phyloP scores from a whole-genome alignment of 2,113 vertebrate species.

The Crotalus horridus region DNA sequence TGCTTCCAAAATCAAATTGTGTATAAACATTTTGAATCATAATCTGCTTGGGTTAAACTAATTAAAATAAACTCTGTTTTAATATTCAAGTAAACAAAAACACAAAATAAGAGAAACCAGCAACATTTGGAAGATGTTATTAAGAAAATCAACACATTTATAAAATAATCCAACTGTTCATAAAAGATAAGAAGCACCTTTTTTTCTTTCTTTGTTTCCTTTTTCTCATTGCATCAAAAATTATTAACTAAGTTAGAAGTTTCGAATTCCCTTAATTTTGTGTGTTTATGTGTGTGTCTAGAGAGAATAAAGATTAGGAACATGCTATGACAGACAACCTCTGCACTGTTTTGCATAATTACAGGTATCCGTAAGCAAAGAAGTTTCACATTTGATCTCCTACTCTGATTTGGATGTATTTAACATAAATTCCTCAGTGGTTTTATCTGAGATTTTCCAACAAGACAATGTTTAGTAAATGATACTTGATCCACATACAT shows the following conservation, averaged over 20 bases:
- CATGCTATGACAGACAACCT: neutral
- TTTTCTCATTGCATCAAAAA: neutral
- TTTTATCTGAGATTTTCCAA: neutral
- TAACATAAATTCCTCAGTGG: neutral
- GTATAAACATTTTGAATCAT: neutral
- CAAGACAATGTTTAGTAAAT: neutral
- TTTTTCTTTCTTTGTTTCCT: neutral
- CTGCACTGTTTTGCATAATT: neutral
- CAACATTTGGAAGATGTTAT: neutral
- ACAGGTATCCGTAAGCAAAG: neutral
- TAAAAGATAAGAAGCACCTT: neutral
- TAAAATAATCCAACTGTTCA: neutral
- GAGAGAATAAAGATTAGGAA: neutral
- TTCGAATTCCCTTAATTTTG: neutral
- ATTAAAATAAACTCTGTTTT: neutral
- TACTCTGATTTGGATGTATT: neutral
- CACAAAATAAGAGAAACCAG: neutral
- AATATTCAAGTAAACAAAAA: neutral
- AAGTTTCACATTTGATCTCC: neutral
- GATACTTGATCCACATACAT: slow-evolving; percentile 15
- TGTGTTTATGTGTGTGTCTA: neutral
- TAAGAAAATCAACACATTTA: neutral
- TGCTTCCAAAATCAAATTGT: neutral
- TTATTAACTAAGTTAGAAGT: neutral
- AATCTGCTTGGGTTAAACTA: neutral